Percentiles rank a stretch among this genome's conserved stretches.
Evolutionary conservation across 1,140 invertebrate genomes (phyloP).

Genomic region (Colletes latitarsis): DNA sequence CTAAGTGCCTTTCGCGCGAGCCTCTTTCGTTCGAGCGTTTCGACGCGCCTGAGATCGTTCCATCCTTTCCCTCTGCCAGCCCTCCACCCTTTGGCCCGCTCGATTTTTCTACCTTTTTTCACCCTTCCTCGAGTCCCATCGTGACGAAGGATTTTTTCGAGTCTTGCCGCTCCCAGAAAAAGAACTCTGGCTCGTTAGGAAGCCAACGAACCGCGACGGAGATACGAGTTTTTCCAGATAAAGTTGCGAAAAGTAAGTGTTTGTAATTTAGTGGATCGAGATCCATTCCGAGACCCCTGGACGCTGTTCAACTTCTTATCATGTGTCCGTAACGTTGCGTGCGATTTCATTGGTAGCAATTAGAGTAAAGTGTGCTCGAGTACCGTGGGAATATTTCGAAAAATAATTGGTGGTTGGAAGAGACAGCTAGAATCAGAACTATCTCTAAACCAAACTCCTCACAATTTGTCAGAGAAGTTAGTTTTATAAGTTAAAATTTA

Average conservation of each 20-base stretch:
- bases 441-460: too few relatives aligned
- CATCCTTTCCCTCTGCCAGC: neutral
- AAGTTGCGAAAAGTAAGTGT: conserved; percentile 12
- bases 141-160: conserved; percentile 13
- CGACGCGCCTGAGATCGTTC: conserved; percentile 4
- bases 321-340: too few relatives aligned
- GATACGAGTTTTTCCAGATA: conserved; percentile 4
- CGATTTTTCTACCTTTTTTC: neutral
- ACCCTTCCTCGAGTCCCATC: neutral
- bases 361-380: too few relatives aligned
- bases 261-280: conserved; percentile 41
- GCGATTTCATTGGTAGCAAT: neutral
- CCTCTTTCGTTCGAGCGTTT: neutral
- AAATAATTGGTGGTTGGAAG: too few relatives aligned
- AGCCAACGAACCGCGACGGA: neutral
- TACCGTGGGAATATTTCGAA: too few relatives aligned
- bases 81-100: too few relatives aligned
- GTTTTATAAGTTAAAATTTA: too few relatives aligned
- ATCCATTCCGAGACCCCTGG: too few relatives aligned
- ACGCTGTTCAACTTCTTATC: neutral
- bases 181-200: conserved; percentile 32
- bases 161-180: too few relatives aligned
- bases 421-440: too few relatives aligned
- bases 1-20: conserved; percentile 31
- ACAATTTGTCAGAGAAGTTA: too few relatives aligned